Conservation (phyloP, 2,797 vertebrate genomes). For the Urosaurus nigricauda region DNA sequence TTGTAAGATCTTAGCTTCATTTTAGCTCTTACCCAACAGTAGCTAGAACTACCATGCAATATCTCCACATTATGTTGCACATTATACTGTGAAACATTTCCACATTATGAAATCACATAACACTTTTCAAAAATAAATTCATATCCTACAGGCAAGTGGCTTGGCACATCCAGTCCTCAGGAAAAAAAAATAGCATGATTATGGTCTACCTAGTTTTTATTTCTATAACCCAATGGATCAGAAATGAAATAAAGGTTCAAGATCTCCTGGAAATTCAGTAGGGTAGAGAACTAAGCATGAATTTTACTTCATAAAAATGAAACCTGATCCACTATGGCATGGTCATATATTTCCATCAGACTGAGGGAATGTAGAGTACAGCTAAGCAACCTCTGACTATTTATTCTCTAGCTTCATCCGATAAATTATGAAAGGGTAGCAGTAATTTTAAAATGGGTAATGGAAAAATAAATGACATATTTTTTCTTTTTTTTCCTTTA, state of each 20-base stretch:
- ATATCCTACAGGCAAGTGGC: neutral
- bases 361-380: neutral
- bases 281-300: neutral
- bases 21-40: neutral
- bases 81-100: neutral
- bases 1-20: neutral
- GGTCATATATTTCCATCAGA: neutral
- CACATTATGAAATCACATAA: neutral
- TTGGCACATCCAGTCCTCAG: too few species aligned
- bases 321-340: neutral
- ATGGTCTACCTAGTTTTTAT: neutral
- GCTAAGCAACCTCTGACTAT: neutral
- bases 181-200: neutral
- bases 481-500: too few species aligned
- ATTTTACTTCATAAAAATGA: neutral
- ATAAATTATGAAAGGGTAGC: neutral
- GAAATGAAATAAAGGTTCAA: neutral
- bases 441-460: neutral
- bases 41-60: too few species aligned
- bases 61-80: neutral
- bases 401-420: neutral
- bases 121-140: neutral
- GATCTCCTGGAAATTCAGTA: neutral
- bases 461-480: neutral
- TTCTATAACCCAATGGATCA: neutral